Percentiles rank a stretch among this genome's conserved stretches.
Evolutionary conservation across 2,113 vertebrate genomes (phyloP).

Genomic region (Cavia porcellus): DNA sequence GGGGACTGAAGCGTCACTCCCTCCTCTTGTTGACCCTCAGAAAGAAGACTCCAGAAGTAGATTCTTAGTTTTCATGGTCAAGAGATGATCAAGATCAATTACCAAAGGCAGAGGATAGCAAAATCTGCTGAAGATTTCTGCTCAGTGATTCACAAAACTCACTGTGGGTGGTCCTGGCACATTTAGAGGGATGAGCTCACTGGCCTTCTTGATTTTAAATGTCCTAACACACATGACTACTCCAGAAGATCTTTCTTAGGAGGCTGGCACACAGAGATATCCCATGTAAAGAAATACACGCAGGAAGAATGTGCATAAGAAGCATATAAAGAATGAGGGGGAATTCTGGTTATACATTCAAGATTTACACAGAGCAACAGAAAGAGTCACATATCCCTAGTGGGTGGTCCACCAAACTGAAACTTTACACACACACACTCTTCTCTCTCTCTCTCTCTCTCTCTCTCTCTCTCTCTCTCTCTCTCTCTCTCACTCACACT

Average conservation of each 20-base stretch:
- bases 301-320: not conserved
- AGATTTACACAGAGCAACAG: not conserved
- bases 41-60: not conserved
- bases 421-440: not conserved
- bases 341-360: not conserved
- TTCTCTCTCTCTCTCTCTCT: no score
- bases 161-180: conserved; percentile 59
- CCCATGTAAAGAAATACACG: not conserved
- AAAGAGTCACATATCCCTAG: not conserved
- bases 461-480: no score
- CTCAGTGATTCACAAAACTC: not conserved
- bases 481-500: not conserved
- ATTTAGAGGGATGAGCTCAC: not conserved
- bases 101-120: not conserved
- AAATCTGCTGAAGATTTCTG: not conserved
- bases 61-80: not conserved
- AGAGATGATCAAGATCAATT: not conserved
- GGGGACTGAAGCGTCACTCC: conserved; percentile 65
- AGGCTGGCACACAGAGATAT: not conserved
- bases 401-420: conserved; percentile 47
- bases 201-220: conserved; percentile 4
- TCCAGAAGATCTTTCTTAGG: not conserved
- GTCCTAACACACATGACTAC: not conserved
- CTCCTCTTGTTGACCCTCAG: conserved; percentile 37
- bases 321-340: not conserved